phyloP scores from a whole-genome alignment of 2,797 vertebrate species.

The Gymnothorax reevesii region DNA sequence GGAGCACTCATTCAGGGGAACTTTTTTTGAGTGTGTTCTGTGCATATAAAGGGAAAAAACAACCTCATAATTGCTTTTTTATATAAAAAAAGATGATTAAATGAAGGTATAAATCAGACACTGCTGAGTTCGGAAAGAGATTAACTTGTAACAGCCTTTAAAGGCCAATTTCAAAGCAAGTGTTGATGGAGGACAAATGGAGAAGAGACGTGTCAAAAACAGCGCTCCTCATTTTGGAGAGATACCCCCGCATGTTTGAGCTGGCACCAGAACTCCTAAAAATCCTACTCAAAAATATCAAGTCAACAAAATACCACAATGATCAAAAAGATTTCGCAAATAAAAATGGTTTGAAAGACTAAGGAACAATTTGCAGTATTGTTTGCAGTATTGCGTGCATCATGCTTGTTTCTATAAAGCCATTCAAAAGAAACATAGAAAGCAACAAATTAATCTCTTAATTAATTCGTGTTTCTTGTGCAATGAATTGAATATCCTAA shows the following conservation, averaged over 20 bases:
- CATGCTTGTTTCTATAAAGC: not conserved
- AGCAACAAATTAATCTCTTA: not conserved
- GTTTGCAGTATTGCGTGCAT: not conserved
- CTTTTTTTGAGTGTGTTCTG: slow-evolving; percentile 33
- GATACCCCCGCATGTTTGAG: slow-evolving; percentile 47
- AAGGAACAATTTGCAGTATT: too few relatives aligned
- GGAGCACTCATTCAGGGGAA: slow-evolving; percentile 46
- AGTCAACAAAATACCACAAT: not conserved
- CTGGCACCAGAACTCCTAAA: slow-evolving; percentile 38
- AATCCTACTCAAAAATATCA: slow-evolving; percentile 20
- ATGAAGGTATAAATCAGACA: slow-evolving; percentile 50
- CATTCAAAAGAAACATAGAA: not conserved
- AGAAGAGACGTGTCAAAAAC: slow-evolving; percentile 39
- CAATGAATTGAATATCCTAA: slow-evolving; percentile 3
- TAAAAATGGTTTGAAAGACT: slow-evolving; percentile 7
- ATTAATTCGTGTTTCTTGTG: not conserved
- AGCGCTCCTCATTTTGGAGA: slow-evolving; percentile 51
- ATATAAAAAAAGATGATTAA: slow-evolving; percentile 47
- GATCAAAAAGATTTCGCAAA: not conserved
- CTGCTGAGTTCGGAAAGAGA: slow-evolving; percentile 42
- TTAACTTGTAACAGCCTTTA: slow-evolving; percentile 44
- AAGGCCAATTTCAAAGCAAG: slow-evolving; percentile 47
- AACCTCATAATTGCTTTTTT: slow-evolving; percentile 48
- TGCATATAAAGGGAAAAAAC: slow-evolving; percentile 43
- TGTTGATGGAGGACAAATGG: slow-evolving; percentile 43